Conservation (phyloP, 2,113 vertebrate genomes). For the Ptilorrhoa leucosticta region DNA sequence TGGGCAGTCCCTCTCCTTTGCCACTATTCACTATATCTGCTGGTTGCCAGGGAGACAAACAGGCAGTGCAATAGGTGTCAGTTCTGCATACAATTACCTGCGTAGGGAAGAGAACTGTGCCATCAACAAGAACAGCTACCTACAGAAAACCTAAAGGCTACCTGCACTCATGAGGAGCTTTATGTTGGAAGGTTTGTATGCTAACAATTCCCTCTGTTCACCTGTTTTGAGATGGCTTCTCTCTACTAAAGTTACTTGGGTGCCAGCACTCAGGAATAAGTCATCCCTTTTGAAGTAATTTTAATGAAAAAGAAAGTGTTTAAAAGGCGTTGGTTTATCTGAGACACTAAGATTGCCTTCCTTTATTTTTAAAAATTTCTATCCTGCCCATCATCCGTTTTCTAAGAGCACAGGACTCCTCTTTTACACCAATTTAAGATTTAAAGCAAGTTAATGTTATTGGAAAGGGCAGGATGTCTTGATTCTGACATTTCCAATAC, state of each 20-base stretch:
- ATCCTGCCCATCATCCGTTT: background rate
- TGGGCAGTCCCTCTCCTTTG: background rate
- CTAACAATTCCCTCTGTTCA: background rate
- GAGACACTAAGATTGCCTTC: background rate
- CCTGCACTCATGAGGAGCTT: background rate
- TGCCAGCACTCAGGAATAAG: background rate
- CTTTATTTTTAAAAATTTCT: background rate
- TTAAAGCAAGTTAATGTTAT: background rate
- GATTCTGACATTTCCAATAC: background rate
- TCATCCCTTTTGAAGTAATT: background rate
- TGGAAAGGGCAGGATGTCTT: background rate
- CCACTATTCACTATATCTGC: background rate
- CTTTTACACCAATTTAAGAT: background rate
- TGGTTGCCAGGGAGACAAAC: slow-evolving; percentile 50
- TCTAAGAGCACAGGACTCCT: background rate
- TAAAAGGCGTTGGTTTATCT: background rate
- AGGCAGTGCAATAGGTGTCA: slow-evolving; percentile 23
- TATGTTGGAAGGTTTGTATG: background rate
- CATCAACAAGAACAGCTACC: background rate
- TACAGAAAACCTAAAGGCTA: background rate
- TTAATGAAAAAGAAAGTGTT: background rate
- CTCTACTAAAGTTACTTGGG: background rate
- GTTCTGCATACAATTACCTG: slow-evolving; percentile 30
- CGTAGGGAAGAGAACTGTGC: background rate
- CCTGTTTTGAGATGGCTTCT: background rate